Evolutionary conservation across 2,113 vertebrate species (phyloP).

Genomic region (Polyodon spathula): DNA sequence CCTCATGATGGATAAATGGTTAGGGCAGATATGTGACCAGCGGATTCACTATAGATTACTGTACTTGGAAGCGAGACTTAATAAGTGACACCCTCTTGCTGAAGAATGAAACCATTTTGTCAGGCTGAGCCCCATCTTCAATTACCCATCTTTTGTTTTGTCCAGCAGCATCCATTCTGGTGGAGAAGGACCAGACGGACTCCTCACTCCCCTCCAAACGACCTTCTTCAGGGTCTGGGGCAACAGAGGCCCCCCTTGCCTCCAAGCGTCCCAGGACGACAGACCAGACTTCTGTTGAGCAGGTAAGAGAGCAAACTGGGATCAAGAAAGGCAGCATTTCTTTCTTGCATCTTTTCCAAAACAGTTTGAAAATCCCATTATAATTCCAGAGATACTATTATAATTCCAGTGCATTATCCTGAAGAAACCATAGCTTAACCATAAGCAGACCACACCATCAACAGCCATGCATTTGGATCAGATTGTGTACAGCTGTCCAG

Average conservation of each 20-base stretch:
- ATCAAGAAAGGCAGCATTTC: not conserved
- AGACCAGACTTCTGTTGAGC: constrained; percentile 79
- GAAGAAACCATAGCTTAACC: no score
- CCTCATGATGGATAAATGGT: no score
- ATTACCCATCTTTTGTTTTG: constrained; percentile 28
- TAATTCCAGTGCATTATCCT: no score
- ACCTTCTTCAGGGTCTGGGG: constrained; percentile 65
- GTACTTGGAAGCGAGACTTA: no score
- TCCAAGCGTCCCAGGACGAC: constrained; percentile 79
- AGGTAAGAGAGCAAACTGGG: constrained; percentile 61
- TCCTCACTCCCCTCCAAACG: constrained; percentile 73
- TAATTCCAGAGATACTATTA: no score
- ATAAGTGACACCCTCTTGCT: no score
- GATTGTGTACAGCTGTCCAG: no score
- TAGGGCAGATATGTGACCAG: no score
- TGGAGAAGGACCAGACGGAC: constrained; percentile 78
- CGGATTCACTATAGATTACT: not conserved
- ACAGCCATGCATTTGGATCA: no score
- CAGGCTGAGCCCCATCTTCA: constrained; percentile 33
- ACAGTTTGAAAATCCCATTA: not conserved
- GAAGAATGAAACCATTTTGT: not conserved
- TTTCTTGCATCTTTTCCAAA: not conserved
- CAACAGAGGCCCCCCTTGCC: constrained; percentile 70
- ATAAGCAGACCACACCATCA: no score
- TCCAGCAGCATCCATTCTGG: constrained; percentile 66